These are phyloP conservation scores for Brachyrhaphis roseni DNA, from an alignment of 2,797 vertebrate genomes.

Conservation along the genomic window DNA sequence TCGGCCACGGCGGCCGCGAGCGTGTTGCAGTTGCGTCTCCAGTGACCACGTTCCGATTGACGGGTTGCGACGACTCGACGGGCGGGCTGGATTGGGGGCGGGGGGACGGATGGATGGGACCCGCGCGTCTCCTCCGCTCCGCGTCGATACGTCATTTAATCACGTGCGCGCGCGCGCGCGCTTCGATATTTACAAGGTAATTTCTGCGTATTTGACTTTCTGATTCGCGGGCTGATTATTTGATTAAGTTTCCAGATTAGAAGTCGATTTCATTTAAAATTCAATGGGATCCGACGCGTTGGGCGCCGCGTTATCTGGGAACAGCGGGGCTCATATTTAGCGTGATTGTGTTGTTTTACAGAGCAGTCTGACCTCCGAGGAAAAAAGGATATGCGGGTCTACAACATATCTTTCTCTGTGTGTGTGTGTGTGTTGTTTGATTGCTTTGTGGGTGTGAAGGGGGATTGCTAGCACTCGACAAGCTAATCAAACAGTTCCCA, in stretches of 20 bases:
- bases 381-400: constrained; percentile 33
- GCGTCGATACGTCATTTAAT: constrained; percentile 57
- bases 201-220: constrained; percentile 50
- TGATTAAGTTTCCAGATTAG: constrained; percentile 53
- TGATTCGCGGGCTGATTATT: constrained; percentile 47
- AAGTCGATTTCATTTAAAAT: constrained; percentile 59
- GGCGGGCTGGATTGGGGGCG: constrained; percentile 57
- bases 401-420: neutral
- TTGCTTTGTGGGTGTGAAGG: constrained; percentile 65
- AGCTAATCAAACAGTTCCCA: constrained; percentile 73
- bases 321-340: constrained; percentile 29
- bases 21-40: constrained; percentile 36
- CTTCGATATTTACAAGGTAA: constrained; percentile 66
- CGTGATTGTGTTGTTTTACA: constrained; percentile 16
- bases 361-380: constrained; percentile 44
- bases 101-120: constrained; percentile 17
- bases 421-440: constrained; percentile 55
- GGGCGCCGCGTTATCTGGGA: constrained; percentile 5
- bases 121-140: constrained; percentile 13
- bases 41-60: constrained; percentile 57
- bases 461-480: constrained; percentile 68
- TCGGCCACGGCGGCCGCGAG: constrained; percentile 21
- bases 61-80: constrained; percentile 70
- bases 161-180: constrained; percentile 29
- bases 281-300: constrained; percentile 43